A percentile compares a stretch with the other conserved stretches of the same genome.
phyloP scores from a whole-genome alignment of 2,797 vertebrate genomes.

The Rhabdomys pumilio region DNA sequence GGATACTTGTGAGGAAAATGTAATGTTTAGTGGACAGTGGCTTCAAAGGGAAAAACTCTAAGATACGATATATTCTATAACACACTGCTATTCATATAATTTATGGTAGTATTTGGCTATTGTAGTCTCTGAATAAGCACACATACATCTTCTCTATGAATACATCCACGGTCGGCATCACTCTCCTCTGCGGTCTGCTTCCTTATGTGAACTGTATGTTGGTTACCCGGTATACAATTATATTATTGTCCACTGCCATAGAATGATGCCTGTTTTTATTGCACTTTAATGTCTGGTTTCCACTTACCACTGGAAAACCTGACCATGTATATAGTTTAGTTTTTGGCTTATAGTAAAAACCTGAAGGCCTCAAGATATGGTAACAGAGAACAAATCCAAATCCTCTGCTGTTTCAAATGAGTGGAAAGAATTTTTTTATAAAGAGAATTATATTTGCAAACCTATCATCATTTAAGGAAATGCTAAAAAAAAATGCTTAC shows the following conservation, averaged over 20 bases:
- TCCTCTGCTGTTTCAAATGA: neutral
- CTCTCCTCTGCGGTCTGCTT: neutral
- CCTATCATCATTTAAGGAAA: neutral
- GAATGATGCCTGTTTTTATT: neutral
- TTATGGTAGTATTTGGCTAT: neutral
- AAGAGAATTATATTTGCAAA: neutral
- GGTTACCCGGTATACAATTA: neutral
- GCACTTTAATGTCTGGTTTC: neutral
- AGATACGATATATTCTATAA: neutral
- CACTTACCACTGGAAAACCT: neutral
- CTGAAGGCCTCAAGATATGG: neutral
- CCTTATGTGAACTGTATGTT: neutral
- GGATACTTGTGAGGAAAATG: neutral
- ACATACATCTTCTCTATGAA: neutral
- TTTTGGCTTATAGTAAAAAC: slow-evolving; percentile 41
- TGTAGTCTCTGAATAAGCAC: neutral
- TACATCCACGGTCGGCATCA: neutral
- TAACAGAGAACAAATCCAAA: neutral
- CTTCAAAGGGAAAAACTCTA: neutral
- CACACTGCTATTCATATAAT: neutral
- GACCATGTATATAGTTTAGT: neutral
- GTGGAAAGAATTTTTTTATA: neutral
- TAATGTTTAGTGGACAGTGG: neutral
- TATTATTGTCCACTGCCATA: neutral
- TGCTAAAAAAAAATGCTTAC: neutral